Evolutionary conservation across 1,140 invertebrate genomes (phyloP), one percentile per base, ranked within the genome.

Genomic region (Plodia interpunctella): DNA sequence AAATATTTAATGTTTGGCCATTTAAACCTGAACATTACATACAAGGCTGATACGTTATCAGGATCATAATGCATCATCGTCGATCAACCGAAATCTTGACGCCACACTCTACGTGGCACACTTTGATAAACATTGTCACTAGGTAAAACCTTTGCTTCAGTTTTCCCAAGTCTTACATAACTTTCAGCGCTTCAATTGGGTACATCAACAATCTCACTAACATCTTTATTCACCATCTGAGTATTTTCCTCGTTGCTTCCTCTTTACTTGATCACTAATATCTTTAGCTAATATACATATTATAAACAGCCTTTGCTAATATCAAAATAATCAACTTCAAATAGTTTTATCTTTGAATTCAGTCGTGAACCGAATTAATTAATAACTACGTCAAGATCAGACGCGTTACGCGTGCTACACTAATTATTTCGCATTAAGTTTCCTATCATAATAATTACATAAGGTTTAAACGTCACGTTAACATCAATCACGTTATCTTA

Each of bases 41-140:
- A 44, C 13, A 44, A 30, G 53, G 55, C 49, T 63, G 78, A 76
- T 79, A 70, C 59, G 63, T 81, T 85, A 86, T 83, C 78, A 72
- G 44, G 59, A 59, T 72, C 74, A 65, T 15, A 44, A 80, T 88
- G 73, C 65, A 86, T 86, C 83, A 86, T 83, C 72, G 78, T 88
- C 70, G 80, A 87, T 88, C 83, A 87, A 77, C 68, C 57, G 62
- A 67, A 73, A 71, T 78, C 73, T 83, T 76, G 78, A 81, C 83
- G 72, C 74, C 55, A 62, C 65, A 73, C 51, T 58, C 63, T 30
- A 30, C 57, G 59, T 64, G 60, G 60, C 65, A 71, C 75, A 85
- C 78, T 81, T 66, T 59, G 72, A 75, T 76, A 72, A 73, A 60
- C 56, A 59, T 65, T 67, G 63, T 74, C 64, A 62, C 55, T 58